Conservation (phyloP, 2,113 vertebrate genomes). For the Collichthys lucidus region DNA sequence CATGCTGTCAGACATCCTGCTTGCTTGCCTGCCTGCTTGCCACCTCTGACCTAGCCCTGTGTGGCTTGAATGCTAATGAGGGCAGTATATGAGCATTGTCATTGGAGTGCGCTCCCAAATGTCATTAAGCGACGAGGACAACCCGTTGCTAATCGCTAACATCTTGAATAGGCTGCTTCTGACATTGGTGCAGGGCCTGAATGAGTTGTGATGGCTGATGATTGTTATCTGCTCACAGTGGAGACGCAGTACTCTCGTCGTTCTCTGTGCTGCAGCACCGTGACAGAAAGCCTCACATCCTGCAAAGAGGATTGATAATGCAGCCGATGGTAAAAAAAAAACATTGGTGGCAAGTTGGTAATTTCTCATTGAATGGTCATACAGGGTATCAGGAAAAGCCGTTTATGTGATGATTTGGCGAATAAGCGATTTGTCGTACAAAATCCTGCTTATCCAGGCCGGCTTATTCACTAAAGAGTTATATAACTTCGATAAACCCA, state of each 20-base stretch:
- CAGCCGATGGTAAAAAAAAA: slow-evolving; percentile 60
- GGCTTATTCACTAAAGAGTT: slow-evolving; percentile 68
- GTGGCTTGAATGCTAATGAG: slow-evolving; percentile 72
- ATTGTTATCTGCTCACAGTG: slow-evolving; percentile 63
- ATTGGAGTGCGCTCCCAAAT: slow-evolving; percentile 63
- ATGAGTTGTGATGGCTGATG: slow-evolving; percentile 57
- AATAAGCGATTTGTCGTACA: slow-evolving; percentile 74
- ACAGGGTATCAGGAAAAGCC: slow-evolving; percentile 61
- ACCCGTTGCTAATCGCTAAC: slow-evolving; percentile 71
- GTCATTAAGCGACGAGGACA: slow-evolving; percentile 70
- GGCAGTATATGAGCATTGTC: slow-evolving; percentile 53
- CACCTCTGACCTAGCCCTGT: slow-evolving; percentile 65
- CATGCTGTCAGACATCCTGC: slow-evolving; percentile 67
- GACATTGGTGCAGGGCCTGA: slow-evolving; percentile 61
- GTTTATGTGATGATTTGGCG: slow-evolving; percentile 74
- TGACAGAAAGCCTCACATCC: slow-evolving; percentile 64
- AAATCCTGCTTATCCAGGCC: slow-evolving; percentile 76
- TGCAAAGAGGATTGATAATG: slow-evolving; percentile 73
- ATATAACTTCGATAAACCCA: slow-evolving; percentile 64
- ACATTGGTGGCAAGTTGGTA: slow-evolving; percentile 64
- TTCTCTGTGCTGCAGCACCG: slow-evolving; percentile 49
- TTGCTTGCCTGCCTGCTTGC: slow-evolving; percentile 43
- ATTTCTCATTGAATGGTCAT: slow-evolving; percentile 67
- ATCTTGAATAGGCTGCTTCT: slow-evolving; percentile 73
- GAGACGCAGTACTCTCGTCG: slow-evolving; percentile 13